These are phyloP conservation scores for Operophtera brumata DNA, from an alignment of 2,888 invertebrate species.

Conservation along the genomic window DNA sequence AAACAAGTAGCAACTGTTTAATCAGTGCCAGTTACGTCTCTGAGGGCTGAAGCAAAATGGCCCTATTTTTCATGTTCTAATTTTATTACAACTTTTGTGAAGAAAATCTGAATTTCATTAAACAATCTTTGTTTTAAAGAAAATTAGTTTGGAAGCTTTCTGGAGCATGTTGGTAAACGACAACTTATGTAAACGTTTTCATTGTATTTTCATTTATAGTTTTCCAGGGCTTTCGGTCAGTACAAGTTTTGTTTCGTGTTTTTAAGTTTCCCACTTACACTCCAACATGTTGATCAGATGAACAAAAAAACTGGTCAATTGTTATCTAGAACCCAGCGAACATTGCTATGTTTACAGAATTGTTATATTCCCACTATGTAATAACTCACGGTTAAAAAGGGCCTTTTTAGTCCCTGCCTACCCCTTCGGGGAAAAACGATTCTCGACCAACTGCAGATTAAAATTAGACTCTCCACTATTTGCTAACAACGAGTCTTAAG, in stretches of 20 bases:
- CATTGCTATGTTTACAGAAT: too few species aligned
- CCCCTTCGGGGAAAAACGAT: too few species aligned
- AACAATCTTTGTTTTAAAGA: slow-evolving; percentile 22
- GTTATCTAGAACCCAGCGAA: too few species aligned
- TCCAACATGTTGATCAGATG: too few species aligned
- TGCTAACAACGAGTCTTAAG: too few species aligned
- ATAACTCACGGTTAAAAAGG: too few species aligned
- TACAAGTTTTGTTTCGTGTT: not conserved
- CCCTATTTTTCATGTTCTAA: slow-evolving; percentile 23
- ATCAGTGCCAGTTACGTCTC: slow-evolving; percentile 19
- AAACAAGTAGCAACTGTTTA: slow-evolving; percentile 10
- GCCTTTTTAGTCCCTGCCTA: too few species aligned
- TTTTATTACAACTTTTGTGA: slow-evolving; percentile 21
- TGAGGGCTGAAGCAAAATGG: slow-evolving; percentile 13
- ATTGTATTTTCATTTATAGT: not conserved
- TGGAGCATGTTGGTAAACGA: not conserved
- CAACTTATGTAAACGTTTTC: not conserved
- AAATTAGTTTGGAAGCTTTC: slow-evolving; percentile 17
- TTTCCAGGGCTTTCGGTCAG: not conserved
- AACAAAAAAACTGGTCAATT: too few species aligned
- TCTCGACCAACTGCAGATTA: too few species aligned
- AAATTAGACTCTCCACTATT: too few species aligned
- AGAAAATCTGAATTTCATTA: slow-evolving; percentile 29
- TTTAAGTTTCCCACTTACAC: too few species aligned
- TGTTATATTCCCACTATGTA: too few species aligned